Conservation (phyloP, 2,797 vertebrate genomes). For the Ambastaia sidthimunki region DNA sequence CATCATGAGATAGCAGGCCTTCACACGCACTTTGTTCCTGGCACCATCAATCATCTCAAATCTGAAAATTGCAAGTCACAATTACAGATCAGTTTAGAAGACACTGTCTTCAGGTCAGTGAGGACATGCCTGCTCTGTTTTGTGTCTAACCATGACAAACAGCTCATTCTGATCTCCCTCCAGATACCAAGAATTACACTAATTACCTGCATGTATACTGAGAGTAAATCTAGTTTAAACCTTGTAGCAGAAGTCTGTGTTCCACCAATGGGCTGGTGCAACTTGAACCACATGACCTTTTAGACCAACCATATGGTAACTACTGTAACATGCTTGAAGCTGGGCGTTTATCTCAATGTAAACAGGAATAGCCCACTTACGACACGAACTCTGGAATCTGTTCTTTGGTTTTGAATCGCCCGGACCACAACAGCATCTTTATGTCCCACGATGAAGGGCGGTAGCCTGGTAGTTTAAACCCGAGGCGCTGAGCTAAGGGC, state of each 20-base stretch:
- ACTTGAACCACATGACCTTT: constrained; percentile 53
- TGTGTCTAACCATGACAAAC: constrained; percentile 51
- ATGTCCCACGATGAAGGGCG: constrained; percentile 82
- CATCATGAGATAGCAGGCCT: constrained; percentile 87
- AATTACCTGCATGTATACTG: constrained; percentile 64
- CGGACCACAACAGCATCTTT: constrained; percentile 87
- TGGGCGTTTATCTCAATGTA: constrained; percentile 49
- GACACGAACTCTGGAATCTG: constrained; percentile 90
- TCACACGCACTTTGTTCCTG: constrained; percentile 85
- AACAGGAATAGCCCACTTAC: constrained; percentile 84
- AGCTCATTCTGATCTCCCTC: constrained; percentile 57
- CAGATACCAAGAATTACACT: constrained; percentile 54
- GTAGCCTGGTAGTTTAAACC: constrained; percentile 80
- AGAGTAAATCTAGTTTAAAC: constrained; percentile 61
- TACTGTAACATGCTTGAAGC: constrained; percentile 47
- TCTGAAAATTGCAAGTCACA: constrained; percentile 67
- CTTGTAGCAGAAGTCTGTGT: constrained; percentile 44
- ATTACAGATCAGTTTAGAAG: not conserved
- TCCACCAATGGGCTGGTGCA: constrained; percentile 56
- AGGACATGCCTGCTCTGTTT: constrained; percentile 45
- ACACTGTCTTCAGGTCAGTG: not conserved
- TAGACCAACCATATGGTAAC: not conserved
- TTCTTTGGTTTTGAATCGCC: constrained; percentile 87
- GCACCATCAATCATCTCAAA: constrained; percentile 85
- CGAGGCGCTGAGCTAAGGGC: constrained; percentile 45